A percentile compares a stretch with the other conserved stretches of the same genome.
Evolutionary conservation across 2,797 vertebrate genomes (phyloP).

Genomic region (Anableps anableps): DNA sequence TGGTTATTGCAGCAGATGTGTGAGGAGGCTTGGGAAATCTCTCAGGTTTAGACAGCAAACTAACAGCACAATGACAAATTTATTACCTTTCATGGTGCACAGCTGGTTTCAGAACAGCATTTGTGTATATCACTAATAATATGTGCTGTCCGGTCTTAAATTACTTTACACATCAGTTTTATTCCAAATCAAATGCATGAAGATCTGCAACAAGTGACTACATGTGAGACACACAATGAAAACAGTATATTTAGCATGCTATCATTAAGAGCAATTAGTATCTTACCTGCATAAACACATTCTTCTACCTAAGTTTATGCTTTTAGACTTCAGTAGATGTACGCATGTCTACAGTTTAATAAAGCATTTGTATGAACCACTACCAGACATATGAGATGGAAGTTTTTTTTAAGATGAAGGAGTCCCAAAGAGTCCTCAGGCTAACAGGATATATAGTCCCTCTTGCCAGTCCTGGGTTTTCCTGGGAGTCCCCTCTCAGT

Average conservation of each 20-base stretch:
- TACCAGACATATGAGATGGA: no score
- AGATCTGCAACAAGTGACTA: not conserved
- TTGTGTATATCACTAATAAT: not conserved
- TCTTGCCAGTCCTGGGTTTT: no score
- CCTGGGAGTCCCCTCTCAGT: no score
- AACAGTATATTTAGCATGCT: not conserved
- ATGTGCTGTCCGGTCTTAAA: not conserved
- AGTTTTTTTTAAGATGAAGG: no score
- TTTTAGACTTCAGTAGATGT: not conserved
- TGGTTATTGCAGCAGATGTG: slow-evolving; percentile 10
- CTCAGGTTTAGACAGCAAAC: slow-evolving; percentile 15
- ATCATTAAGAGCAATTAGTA: not conserved
- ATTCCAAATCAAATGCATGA: not conserved
- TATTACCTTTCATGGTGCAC: not conserved
- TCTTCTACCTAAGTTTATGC: not conserved
- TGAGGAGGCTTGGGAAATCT: slow-evolving; percentile 6
- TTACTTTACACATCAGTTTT: not conserved
- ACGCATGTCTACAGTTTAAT: not conserved
- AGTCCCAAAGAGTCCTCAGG: no score
- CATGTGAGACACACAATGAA: not conserved
- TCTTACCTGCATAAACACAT: not conserved
- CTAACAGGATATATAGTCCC: no score
- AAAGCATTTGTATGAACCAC: not conserved
- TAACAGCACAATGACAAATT: slow-evolving; percentile 19
- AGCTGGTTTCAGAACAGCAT: slow-evolving; percentile 31